Evolutionary conservation across 2,888 invertebrate species (phyloP).

Genomic region (Standfussiana lucernea): DNA sequence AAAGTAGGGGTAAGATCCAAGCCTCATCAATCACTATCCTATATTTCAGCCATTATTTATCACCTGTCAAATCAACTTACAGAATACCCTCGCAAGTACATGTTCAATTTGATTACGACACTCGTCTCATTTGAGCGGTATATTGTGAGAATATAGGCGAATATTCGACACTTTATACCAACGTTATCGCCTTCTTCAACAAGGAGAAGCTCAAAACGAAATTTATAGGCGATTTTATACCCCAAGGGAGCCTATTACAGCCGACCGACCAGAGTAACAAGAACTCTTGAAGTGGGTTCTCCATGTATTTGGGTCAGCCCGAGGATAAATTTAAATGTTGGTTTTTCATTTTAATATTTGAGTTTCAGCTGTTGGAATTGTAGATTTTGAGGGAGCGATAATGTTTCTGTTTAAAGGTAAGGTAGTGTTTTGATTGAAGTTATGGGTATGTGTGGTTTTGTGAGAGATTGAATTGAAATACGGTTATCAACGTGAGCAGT

Average conservation of each 20-base stretch:
- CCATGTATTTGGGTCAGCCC: slow-evolving; percentile 64
- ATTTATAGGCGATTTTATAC: slow-evolving; percentile 85
- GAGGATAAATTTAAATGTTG: slow-evolving; percentile 67
- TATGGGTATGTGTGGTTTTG: slow-evolving; percentile 1
- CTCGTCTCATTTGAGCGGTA: slow-evolving; percentile 50
- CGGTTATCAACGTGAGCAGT: not conserved
- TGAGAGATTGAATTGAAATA: not conserved
- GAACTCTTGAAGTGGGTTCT: slow-evolving; percentile 60
- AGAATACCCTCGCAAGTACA: slow-evolving; percentile 27
- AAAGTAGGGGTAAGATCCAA: slow-evolving; percentile 36
- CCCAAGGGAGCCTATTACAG: slow-evolving; percentile 83
- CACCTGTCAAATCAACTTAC: slow-evolving; percentile 53
- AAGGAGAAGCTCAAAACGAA: slow-evolving; percentile 77
- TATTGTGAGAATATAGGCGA: slow-evolving; percentile 55
- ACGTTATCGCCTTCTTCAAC: slow-evolving; percentile 70
- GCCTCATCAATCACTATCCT: slow-evolving; percentile 46
- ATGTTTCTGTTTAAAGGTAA: slow-evolving; percentile 21
- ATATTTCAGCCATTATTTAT: slow-evolving; percentile 39
- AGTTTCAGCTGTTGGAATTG: slow-evolving; percentile 50
- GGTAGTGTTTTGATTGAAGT: slow-evolving; percentile 11
- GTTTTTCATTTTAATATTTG: slow-evolving; percentile 66
- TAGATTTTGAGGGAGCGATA: slow-evolving; percentile 42
- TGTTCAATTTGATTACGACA: slow-evolving; percentile 56
- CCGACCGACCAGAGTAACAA: slow-evolving; percentile 67
- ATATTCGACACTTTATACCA: slow-evolving; percentile 68